Evolutionary conservation across 2,797 vertebrate species (phyloP).

Genomic region (Delichon dasypus): DNA sequence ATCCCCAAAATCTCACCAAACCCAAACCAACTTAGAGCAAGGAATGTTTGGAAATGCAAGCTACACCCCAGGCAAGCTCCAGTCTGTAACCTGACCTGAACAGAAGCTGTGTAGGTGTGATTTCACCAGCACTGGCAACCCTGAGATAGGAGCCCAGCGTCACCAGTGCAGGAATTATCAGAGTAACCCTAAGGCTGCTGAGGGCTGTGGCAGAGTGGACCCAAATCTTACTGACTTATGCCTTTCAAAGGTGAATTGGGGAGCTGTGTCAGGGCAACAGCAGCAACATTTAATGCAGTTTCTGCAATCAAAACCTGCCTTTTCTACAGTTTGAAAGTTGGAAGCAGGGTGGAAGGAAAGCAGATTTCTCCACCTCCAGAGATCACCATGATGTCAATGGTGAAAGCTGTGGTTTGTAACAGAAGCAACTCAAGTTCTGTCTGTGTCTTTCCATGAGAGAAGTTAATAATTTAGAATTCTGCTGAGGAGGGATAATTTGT

Average conservation of each 20-base stretch:
- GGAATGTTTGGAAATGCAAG: background rate
- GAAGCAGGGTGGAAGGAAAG: background rate
- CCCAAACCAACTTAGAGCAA: background rate
- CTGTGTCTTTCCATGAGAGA: background rate
- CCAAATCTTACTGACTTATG: background rate
- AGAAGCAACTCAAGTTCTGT: background rate
- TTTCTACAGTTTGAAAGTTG: background rate
- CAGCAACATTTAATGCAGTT: background rate
- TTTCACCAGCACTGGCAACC: background rate
- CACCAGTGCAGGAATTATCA: background rate
- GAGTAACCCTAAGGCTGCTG: background rate
- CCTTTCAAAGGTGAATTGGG: background rate
- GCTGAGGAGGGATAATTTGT: background rate
- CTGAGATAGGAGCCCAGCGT: background rate
- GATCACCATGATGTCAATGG: background rate
- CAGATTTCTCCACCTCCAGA: background rate
- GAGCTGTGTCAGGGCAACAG: background rate
- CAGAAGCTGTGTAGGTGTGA: background rate
- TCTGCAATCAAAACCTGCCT: background rate
- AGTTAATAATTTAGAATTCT: background rate
- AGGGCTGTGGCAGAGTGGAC: background rate
- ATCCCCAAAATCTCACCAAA: background rate
- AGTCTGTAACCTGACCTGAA: background rate
- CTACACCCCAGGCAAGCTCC: background rate
- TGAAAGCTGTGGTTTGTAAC: background rate